Evolutionary conservation across 2,113 vertebrate genomes (phyloP), one percentile per base, ranked within the genome.

Genomic region (Miniopterus natalensis): DNA sequence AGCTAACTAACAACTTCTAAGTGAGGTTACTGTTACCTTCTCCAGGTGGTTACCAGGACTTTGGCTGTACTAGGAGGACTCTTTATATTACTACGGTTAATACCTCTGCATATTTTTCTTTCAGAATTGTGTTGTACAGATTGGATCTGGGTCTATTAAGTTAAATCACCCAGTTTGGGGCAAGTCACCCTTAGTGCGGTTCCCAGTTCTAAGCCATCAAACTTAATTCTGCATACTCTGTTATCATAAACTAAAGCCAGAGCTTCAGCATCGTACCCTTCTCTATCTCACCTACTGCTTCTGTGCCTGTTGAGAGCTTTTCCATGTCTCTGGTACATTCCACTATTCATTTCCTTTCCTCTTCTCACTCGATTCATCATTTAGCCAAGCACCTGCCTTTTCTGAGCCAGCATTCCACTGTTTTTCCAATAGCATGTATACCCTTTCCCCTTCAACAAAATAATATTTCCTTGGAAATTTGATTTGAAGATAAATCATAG

Each of bases 401-500:
- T 51, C n/a, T 59, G 70, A 90, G 36, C 49, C 83, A 55, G 20
- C n/a, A 68, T 89, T 9, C 47, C 15, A 4, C 12, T 57, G 21
- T 36, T 93, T 77, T 59, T 65, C 18, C n/a, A 71, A 31, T 10
- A 90, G 31, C 45, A 27, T 45, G 5, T 45, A 5, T 18, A 63
- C 86, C 31, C 6, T 65, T 84, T 86, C 45, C 27, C n/a, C 21
- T 84, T 47, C 7, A 71, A 40, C 25, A 55, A 49, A 74, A 49
- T 36, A 65, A 15, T 61, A 20, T 88, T 88, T 14, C 78, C 65
- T 92, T 89, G 18, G 55, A 57, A 31, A 75, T 84, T 42, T 94
- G 40, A 85, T 84, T 78, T 95, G 84, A 85, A 84, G 15, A 84
- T 53, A 93, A 94, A 53, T 73, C 15, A 23, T 49, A 55, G 29